Evolutionary conservation across 1,140 invertebrate genomes (phyloP), one percentile per base, ranked within the genome.

Genomic region (Sipha flava): DNA sequence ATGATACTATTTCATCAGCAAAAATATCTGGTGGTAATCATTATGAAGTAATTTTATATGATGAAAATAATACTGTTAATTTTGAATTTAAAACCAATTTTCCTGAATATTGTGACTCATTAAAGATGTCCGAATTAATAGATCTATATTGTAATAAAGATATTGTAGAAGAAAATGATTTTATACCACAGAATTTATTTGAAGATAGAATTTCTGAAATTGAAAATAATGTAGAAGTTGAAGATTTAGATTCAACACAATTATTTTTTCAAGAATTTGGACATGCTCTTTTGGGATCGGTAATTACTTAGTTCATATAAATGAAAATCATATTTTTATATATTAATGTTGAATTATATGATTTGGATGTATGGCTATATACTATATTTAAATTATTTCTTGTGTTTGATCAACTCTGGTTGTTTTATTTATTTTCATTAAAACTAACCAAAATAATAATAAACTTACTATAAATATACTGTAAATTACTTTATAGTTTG

Each of bases 1-100:
- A 26, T n/a, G 7, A 77, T 26, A 26, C 21, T 23, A 14, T 75
- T 40, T 23, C 16, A 43, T 37, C 34, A 77, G 37, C 52, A 59
- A 57, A 18, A 10, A 37, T 16, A 9, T 59, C 73, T 26, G 34
- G 14, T 18, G 73, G 73, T 26, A 77, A 26, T 54, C 73, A 40
- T 57, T 77, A 77, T 57, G 52, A 77, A 57, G 52, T 77, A 5
- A 43, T 77, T 37, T 54, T 77, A 9, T 77, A 59, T 29, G 26
- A 59, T 43, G 52, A 59, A 26, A 3, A 43, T n/a, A 26, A 40
- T 18, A 18, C 5, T 18, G 21, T 77, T 26, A 77, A 77, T 59
- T 43, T 59, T 6, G 37, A 57, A 5, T 43, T 77, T 14, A 31
- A 40, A 9, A 2, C 6, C 1, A 37, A 37, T 16, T 59, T 77